Evolutionary conservation across 2,888 invertebrate genomes (phyloP).

Genomic region (Mesochorus sp.): DNA sequence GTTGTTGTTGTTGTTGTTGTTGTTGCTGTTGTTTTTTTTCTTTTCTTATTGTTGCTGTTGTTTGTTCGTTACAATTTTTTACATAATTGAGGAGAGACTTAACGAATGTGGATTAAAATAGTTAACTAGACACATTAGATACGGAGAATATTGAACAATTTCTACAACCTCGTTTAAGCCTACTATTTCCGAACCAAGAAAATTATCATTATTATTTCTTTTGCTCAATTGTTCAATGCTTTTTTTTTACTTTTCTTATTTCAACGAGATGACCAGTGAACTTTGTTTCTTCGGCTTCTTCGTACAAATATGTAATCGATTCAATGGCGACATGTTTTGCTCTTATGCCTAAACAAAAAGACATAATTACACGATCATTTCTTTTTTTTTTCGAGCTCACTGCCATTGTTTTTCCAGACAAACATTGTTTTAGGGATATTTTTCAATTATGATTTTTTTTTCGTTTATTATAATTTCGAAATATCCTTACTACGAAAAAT

Average conservation of each 20-base stretch:
- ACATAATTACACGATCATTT: constrained; percentile 69
- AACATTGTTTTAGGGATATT: too few species aligned
- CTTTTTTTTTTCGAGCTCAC: constrained; percentile 41
- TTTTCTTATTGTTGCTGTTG: constrained; percentile 15
- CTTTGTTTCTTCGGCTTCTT: constrained; percentile 58
- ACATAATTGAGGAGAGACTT: constrained; percentile 69
- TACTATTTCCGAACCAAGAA: neutral
- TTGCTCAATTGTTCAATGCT: neutral
- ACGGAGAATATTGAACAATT: constrained; percentile 66
- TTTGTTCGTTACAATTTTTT: constrained; percentile 52
- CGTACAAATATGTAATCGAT: constrained; percentile 73
- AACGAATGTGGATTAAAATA: constrained; percentile 72
- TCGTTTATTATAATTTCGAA: too few species aligned
- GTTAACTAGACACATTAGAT: constrained; percentile 71
- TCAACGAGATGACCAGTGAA: too few species aligned
- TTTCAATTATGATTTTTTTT: too few species aligned
- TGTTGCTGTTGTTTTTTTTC: constrained; percentile 10
- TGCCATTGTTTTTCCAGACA: neutral
- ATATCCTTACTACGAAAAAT: too few species aligned
- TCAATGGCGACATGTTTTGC: constrained; percentile 66
- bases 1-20: constrained; percentile 24
- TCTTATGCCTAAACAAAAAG: constrained; percentile 75
- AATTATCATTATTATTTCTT: neutral
- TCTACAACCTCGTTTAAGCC: constrained; percentile 21
- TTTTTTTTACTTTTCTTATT: neutral